Evolutionary conservation across 2,888 invertebrate genomes (phyloP), one percentile per base, ranked within the genome.

Genomic region (Cryptus viduatorius): DNA sequence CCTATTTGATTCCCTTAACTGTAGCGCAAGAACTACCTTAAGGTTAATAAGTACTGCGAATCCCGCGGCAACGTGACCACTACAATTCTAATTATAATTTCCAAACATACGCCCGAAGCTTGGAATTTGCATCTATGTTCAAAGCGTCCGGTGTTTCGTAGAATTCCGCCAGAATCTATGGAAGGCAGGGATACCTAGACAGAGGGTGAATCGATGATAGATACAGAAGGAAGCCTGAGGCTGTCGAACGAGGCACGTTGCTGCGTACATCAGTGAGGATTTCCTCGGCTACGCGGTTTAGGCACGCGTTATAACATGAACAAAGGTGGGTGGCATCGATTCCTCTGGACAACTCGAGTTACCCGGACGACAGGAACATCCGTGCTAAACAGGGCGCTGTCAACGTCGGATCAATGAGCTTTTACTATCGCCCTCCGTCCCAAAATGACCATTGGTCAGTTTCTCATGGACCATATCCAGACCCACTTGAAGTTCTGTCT

Each of bases 381-480:
- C 85, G 68, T 85, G 82, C 73, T 82, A 72, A 85, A 85, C 82
- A 82, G 88, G 89, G 86, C 83, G 1, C 37, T 87, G 88, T 90
- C 90, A 89, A 78, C 75, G 84, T 82, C 86, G 84, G 87, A 89
- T 90, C 87, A 86, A 81, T 82, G 59, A 56, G 67, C 69, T 53
- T 77, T 72, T 83, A 84, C 37, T 37, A 37, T 37, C 37, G 79
- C 50, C 50, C 61, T 69, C 64, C 83, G 79, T 83, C 80, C 4
- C 10, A 50, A 86, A 89, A 88, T 93, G 92, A 91, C 93, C 93
- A 89, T 56, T 91, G 93, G 92, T 92, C 93, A 92, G 89, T 91
- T 90, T 89, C 89, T 90, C 85, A 86, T 71, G 79, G 61, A 48
- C 31, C 53, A 56, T 29, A 42, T 77, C 53, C 53, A 59, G 56